phyloP scores from a whole-genome alignment of 2,113 vertebrate species.

The Myiozetetes cayanensis region DNA sequence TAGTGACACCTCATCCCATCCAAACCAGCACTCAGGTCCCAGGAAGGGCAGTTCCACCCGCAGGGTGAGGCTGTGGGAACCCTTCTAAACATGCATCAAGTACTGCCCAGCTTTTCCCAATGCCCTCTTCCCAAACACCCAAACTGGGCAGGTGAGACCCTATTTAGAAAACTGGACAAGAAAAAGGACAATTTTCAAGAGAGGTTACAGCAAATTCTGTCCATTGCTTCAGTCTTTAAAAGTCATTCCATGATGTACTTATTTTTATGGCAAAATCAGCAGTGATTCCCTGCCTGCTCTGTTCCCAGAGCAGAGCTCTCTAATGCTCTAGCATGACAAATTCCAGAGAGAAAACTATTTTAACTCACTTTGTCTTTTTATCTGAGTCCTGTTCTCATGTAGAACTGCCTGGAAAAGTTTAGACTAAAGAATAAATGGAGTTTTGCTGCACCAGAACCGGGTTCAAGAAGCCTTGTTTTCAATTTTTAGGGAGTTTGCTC shows the following conservation, averaged over 20 bases:
- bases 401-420: not conserved
- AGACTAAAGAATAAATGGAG: not conserved
- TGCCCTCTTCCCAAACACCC: not conserved
- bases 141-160: not conserved
- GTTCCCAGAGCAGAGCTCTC: not conserved
- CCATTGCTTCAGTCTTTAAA: not conserved
- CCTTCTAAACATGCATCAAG: not conserved
- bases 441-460: not conserved
- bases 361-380: not conserved
- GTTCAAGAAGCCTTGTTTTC: not conserved
- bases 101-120: not conserved
- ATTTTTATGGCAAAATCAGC: slow-evolving; percentile 19
- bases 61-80: not conserved
- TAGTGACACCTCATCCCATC: not conserved
- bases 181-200: not conserved
- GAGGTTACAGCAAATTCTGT: not conserved
- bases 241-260: not conserved
- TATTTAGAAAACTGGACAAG: not conserved
- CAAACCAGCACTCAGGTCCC: not conserved
- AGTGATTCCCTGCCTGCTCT: not conserved
- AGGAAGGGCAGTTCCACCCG: not conserved
- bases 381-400: not conserved
- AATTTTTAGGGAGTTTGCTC: not conserved
- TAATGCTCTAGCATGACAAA: not conserved
- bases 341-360: not conserved